Evolutionary conservation across 2,888 invertebrate species (phyloP), one percentile per base, ranked within the genome.

Genomic region (Thecocarcelia acutangulata): DNA sequence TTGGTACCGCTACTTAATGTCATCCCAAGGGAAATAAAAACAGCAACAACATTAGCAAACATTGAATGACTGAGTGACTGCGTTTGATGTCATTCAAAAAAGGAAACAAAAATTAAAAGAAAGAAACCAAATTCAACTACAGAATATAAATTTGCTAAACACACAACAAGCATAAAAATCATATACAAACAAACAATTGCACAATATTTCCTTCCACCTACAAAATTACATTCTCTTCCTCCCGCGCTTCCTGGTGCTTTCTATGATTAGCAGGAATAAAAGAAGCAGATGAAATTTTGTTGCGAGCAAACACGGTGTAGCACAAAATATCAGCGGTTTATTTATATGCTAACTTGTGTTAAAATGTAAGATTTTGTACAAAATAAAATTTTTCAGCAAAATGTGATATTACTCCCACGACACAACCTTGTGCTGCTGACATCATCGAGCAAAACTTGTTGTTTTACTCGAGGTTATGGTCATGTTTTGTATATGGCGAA

Each of bases 1-100:
- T 21, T 50, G 28, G 21, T 37, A 40, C 17, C 58, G 77, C 75
- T 75, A 61, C 46, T 80, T 80, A 85, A 83, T 84, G 83, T 70
- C 84, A 83, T 85, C 80, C 81, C 85, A 59, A 6, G 63, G 82
- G 85, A 84, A 84, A 84, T 82, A 69, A 64, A 77, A 69, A 81
- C 5, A 33, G 33, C 37, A 68, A 66, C 24, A 59, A 54, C n/a
- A 54, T 76, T 76, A 61, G n/a, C 77, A 73, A 81, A 81, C 73
- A 73, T 69, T 77, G 78, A 79, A 72, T 72, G 78, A 81, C 56
- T 77, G 77, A 73, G 44, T 77, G 77, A 73, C 83, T 80, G 80
- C 78, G 76, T 83, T 84, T 80, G 80, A 80, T 75, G 75, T 81
- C 80, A 66, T 83, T 84, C 76, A 64, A 64, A 64, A n/a, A n/a